phyloP scores from a whole-genome alignment of 2,113 vertebrate species.

The Ceyx cyanopectus region DNA sequence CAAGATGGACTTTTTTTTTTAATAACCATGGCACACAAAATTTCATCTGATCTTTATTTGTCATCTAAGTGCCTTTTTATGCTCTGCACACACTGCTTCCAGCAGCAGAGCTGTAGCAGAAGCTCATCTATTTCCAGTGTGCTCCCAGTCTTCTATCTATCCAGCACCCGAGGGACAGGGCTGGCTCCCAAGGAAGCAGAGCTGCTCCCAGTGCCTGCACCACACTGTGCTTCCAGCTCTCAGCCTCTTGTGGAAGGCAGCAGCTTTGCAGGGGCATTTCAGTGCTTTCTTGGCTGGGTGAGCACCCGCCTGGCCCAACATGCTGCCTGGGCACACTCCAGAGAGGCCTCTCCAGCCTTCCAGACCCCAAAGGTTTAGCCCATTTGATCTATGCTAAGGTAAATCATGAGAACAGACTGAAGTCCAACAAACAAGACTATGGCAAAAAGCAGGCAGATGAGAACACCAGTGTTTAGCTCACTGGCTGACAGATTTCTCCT shows the following conservation, averaged over 20 bases:
- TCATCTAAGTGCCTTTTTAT: not conserved
- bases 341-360: not conserved
- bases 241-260: accelerated
- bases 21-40: not conserved
- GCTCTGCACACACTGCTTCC: not conserved
- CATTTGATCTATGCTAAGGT: not conserved
- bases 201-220: accelerated
- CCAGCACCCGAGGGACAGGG: accelerated
- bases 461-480: not conserved
- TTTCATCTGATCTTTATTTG: not conserved
- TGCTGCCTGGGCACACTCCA: accelerated
- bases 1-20: not conserved
- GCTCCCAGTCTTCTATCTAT: not conserved
- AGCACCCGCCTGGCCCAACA: not conserved
- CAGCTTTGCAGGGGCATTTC: not conserved
- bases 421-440: not conserved
- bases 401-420: not conserved
- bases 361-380: not conserved
- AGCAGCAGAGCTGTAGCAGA: not conserved
- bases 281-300: not conserved
- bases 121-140: not conserved
- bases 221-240: not conserved
- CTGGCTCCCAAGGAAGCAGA: not conserved
- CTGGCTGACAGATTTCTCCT: not conserved
- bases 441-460: not conserved